phyloP scores from a whole-genome alignment of 2,797 vertebrate species.

The Rachycentron canadum region DNA sequence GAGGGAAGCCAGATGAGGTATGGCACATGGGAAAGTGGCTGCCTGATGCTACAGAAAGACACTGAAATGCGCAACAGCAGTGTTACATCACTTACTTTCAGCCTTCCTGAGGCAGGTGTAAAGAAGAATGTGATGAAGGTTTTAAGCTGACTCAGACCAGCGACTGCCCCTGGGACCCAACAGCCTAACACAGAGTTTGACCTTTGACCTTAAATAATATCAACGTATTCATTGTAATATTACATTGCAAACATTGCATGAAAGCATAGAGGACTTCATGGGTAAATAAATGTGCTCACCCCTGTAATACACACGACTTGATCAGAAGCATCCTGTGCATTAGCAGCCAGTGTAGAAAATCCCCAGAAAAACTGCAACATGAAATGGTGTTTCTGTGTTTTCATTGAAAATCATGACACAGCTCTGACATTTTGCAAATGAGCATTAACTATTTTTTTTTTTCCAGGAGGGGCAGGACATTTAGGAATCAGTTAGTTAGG shows the following conservation, averaged over 20 bases:
- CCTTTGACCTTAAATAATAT: conserved; percentile 42
- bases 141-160: conserved; percentile 29
- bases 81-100: conserved; percentile 54
- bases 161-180: conserved; percentile 11
- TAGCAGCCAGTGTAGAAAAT: conserved; percentile 55
- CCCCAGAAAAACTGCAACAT: conserved; percentile 54
- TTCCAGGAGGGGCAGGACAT: conserved; percentile 67
- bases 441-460: conserved; percentile 72
- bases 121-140: conserved; percentile 22
- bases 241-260: not conserved
- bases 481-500: conserved; percentile 86
- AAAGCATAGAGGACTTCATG: not conserved
- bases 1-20: conserved; percentile 74
- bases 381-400: conserved; percentile 72
- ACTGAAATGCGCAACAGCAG: conserved; percentile 41
- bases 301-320: conserved; percentile 41
- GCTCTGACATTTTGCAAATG: conserved; percentile 82
- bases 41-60: conserved; percentile 52
- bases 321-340: conserved; percentile 52
- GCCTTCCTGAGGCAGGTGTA: conserved; percentile 15
- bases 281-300: not conserved
- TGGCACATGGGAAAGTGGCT: conserved; percentile 54
- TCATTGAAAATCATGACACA: conserved; percentile 64
- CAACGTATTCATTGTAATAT: conserved; percentile 2
- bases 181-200: conserved; percentile 2